Evolutionary conservation across 2,888 invertebrate species (phyloP), one percentile per base, ranked within the genome.

Genomic region (Campoplex nolae): DNA sequence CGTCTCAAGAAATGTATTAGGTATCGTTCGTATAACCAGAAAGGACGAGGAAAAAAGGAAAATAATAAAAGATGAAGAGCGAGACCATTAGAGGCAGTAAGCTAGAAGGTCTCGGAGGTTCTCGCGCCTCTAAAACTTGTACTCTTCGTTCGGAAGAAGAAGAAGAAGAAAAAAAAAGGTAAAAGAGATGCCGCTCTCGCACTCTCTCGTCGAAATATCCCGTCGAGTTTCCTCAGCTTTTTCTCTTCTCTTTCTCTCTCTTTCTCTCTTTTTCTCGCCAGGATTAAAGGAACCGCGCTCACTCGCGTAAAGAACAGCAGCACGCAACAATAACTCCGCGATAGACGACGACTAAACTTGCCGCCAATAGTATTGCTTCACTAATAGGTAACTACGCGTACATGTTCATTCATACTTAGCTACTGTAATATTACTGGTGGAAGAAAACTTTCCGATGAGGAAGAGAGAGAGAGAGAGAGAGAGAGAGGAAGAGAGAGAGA

Each of bases 211-310:
- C 51, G 48, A 80, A 23, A 83, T 42, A 67, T 78, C 77, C 83
- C 81, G 65, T 62, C 23, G 82, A 79, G 78, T 82, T 73, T 78
- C 51, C 67, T 79, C 45, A 73, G 62, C 23, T 79, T 32, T 48
- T 77, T 13, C 51, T 32, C 48, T 62, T 28, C 35, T 38, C 23
- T 67, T n/a, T 70, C 45, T 13, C 73, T 13, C 71, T 48, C 28
- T 48, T 35, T 45, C 75, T 58, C 32, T 73, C 89, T 91, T 90
- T 89, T 76, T 88, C 87, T 88, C 80, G 88, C 86, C 86, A 86
- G 93, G 93, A 93, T 93, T 92, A 93, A 91, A 93, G 91, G 85
- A 89, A 88, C 91, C 92, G 91, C 90, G 83, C 62, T 45, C 74
- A 86, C 79, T 80, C 65, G 76, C 73, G 83, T 76, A 76, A 77